Base-by-base conservation (phyloP, 2,888 invertebrate species). In the Tenthredo amoena region DNA sequence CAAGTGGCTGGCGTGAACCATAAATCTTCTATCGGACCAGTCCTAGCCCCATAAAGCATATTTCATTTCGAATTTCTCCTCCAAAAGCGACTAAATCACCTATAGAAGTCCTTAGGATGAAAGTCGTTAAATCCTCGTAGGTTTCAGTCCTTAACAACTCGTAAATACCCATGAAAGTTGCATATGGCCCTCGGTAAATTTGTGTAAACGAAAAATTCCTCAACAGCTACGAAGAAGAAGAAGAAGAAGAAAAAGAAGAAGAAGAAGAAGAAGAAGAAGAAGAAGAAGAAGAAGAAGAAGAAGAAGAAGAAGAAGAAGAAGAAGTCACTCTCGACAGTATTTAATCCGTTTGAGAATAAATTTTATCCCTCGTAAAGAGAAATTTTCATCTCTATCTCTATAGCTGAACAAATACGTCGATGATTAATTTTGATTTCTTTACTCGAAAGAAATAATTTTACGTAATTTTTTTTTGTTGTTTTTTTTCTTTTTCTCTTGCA, bases 91-190 rank as follows among this genome's bases (percentile, higher is more conserved):
- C 21, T 58, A 62, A 81, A 62, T 62, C 58, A 62, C 21, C 81
- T 31, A 34, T n/a, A 37, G 21, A 81, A 81, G 58, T 62, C 62
- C 81, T 58, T 58, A 81, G 62, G 81, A 81, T 62, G 81, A 31
- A 31, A 68, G 83, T 68, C 83, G 83, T 83, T 83, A 43, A 83
- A 68, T 71, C n/a, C 83, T 68, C 31, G 47, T 83, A 68, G 12
- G n/a, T 34, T 34, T 68, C 40, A 31, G 83, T 68, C 83, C 47
- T 83, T 65, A 71, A 83, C 43, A 68, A 40, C 47, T 43, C 71
- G 68, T 68, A 68, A 83, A 83, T 18, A 83, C 31, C 81, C 18
- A 81, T 40, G 12, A 81, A 12, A 58, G 40, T 31, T n/a, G 31
- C 40, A 9, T 72, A n/a, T 37, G n/a, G 55, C 50, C 26, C 6